These are phyloP conservation scores for Atopsyche davidsoni DNA, from an alignment of 1,140 invertebrate species.

Conservation along the genomic window DNA sequence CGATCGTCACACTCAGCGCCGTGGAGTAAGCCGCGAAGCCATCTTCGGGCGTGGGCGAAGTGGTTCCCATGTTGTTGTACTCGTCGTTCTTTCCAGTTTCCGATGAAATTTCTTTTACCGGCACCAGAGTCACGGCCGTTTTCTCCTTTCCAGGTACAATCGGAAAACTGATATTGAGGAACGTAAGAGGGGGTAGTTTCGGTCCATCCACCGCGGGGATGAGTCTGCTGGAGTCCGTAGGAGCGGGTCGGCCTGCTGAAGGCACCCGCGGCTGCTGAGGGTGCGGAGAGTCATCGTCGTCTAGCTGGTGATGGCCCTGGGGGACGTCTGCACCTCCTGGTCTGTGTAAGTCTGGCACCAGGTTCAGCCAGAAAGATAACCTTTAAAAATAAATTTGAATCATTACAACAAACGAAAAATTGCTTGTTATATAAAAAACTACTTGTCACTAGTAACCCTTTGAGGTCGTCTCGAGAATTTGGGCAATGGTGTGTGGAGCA, in stretches of 20 bases:
- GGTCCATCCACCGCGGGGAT: constrained; percentile 40
- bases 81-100: constrained; percentile 33
- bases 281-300: constrained; percentile 58
- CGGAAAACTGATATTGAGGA: constrained; percentile 42
- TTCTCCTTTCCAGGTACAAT: constrained; percentile 29
- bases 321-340: constrained; percentile 80
- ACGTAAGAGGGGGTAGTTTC: constrained; percentile 40
- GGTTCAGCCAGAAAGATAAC: constrained; percentile 92
- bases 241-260: constrained; percentile 46
- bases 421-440: too few relatives aligned
- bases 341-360: constrained; percentile 92
- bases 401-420: constrained; percentile 22
- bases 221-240: constrained; percentile 48
- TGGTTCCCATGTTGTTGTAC: constrained; percentile 36
- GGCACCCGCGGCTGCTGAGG: constrained; percentile 49
- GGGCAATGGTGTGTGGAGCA: too few relatives aligned
- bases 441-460: too few relatives aligned
- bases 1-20: constrained; percentile 84
- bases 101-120: constrained; percentile 25
- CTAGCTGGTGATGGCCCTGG: constrained; percentile 77
- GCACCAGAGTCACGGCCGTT: constrained; percentile 9
- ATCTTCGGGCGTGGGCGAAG: constrained; percentile 63
- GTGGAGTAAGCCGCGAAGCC: constrained; percentile 84
- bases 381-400: too few relatives aligned
- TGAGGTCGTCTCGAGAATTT: too few relatives aligned